phyloP scores from a whole-genome alignment of 2,797 vertebrate species.

The Sciaenops ocellatus region DNA sequence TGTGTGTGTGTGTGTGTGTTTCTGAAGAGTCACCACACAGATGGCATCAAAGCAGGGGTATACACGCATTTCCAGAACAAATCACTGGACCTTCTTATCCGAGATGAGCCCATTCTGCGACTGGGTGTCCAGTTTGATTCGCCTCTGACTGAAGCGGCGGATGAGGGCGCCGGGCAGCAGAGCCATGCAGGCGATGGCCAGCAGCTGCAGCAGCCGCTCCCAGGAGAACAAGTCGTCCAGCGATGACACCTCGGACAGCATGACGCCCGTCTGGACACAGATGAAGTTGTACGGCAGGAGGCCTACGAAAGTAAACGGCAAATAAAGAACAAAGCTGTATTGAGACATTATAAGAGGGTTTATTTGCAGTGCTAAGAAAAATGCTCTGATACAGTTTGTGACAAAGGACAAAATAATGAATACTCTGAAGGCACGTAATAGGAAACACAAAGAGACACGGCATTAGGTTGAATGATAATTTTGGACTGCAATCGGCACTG shows the following conservation, averaged over 20 bases:
- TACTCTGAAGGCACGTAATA: neutral
- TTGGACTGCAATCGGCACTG: neutral
- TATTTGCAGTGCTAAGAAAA: neutral
- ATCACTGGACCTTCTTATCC: constrained; percentile 87
- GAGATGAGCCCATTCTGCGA: constrained; percentile 63
- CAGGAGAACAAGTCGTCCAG: constrained; percentile 95
- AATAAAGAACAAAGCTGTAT: neutral
- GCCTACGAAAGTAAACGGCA: constrained; percentile 78
- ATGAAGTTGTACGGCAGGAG: constrained; percentile 98
- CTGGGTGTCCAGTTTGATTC: constrained; percentile 79
- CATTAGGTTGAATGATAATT: neutral
- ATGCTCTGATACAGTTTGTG: neutral
- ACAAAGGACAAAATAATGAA: neutral
- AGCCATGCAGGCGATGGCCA: constrained; percentile 90
- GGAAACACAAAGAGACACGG: neutral
- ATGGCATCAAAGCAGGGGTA: constrained; percentile 7
- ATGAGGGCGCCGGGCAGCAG: constrained; percentile 93
- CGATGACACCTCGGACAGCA: constrained; percentile 93
- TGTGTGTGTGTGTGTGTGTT: neutral
- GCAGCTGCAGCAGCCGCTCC: constrained; percentile 90
- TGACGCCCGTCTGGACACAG: constrained; percentile 96
- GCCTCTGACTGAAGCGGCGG: constrained; percentile 87
- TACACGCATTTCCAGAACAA: neutral
- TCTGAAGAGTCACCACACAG: constrained; percentile 18
- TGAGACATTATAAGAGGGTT: too few species aligned